Evolutionary conservation across 2,797 vertebrate genomes (phyloP).

Genomic region (Leptatherina wallacei): DNA sequence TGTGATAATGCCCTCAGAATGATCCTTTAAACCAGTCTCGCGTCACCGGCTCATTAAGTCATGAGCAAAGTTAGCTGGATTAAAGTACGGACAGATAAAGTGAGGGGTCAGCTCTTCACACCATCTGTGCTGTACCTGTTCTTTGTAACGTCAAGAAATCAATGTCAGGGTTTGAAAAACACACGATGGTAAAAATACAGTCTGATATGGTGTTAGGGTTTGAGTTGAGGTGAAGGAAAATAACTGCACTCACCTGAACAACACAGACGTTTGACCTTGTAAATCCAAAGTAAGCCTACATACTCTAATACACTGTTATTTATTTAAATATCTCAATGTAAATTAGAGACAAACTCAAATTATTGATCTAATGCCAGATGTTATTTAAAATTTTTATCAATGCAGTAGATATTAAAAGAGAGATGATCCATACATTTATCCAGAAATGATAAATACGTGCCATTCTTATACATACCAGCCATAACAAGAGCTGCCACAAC

Average conservation of each 20-base stretch:
- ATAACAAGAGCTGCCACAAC: conserved; percentile 87
- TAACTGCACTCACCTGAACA: not conserved
- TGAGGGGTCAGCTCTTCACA: conserved; percentile 46
- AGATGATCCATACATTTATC: not conserved
- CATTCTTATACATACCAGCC: conserved; percentile 67
- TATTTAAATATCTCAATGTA: not conserved
- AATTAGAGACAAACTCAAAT: not conserved
- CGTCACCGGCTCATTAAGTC: conserved; percentile 34
- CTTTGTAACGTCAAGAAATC: conserved; percentile 42
- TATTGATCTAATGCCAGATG: no score
- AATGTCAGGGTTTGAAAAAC: conserved; percentile 19
- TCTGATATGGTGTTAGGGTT: not conserved
- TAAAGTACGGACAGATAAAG: conserved; percentile 57
- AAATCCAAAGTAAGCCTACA: not conserved
- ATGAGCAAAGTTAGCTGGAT: conserved; percentile 22
- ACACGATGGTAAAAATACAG: conserved; percentile 5
- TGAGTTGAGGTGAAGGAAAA: not conserved
- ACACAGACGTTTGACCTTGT: not conserved
- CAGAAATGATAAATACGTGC: not conserved
- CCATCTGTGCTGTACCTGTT: conserved; percentile 20
- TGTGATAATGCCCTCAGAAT: conserved; percentile 56
- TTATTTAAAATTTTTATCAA: not conserved
- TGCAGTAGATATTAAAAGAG: not conserved
- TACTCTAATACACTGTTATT: not conserved
- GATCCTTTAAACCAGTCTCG: conserved; percentile 63